Conservation (phyloP, 2,888 invertebrate species). For the Nesidiocoris tenuis region DNA sequence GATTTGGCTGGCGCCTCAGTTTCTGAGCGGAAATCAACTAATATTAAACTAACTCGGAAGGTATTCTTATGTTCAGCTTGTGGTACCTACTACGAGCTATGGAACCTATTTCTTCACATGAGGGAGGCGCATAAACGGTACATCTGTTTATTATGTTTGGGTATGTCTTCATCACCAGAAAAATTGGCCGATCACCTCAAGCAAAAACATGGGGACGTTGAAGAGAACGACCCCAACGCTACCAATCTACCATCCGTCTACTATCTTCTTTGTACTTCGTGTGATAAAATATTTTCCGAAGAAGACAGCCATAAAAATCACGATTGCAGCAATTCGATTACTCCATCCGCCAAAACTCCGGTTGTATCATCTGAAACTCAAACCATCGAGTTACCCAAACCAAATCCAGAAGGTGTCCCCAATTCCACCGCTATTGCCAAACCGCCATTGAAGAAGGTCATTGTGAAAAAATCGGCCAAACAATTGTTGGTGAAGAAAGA, state of each 20-base stretch:
- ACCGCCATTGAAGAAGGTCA: background rate
- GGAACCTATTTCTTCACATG: conserved; percentile 83
- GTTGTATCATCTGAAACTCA: conserved; percentile 34
- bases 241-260: conserved; percentile 61
- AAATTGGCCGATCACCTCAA: conserved; percentile 74
- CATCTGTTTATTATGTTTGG: conserved; percentile 79
- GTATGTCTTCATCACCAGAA: conserved; percentile 78
- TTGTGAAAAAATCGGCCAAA: background rate
- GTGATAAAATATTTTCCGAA: conserved; percentile 75
- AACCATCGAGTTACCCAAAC: conserved; percentile 16
- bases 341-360: conserved; percentile 1
- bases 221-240: conserved; percentile 53
- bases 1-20: conserved; percentile 54
- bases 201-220: conserved; percentile 74
- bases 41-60: conserved; percentile 70
- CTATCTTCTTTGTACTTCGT: conserved; percentile 77
- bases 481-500: conserved; percentile 14
- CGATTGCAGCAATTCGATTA: background rate
- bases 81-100: conserved; percentile 80
- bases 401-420: background rate
- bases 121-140: conserved; percentile 77
- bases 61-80: conserved; percentile 80
- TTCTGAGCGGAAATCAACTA: conserved; percentile 53
- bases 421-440: background rate
- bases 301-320: conserved; percentile 66